phyloP scores from a whole-genome alignment of 2,888 invertebrate genomes.

The Sarcophaga variegata region DNA sequence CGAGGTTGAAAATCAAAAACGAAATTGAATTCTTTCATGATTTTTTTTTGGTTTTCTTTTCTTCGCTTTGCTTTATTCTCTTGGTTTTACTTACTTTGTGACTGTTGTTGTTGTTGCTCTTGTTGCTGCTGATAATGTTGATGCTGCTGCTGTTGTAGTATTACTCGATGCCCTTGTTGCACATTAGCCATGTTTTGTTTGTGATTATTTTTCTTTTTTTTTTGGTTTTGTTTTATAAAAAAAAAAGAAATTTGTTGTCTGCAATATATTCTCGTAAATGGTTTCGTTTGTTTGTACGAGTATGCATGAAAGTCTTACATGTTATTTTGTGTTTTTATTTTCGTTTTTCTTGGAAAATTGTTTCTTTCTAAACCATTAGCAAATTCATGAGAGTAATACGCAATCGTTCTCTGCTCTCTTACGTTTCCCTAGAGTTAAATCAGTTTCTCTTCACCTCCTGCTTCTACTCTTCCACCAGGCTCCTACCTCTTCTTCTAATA shows the following conservation, averaged over 20 bases:
- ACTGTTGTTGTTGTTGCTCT: conserved; percentile 43
- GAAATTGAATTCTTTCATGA: not conserved
- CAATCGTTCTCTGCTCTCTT: too few species aligned
- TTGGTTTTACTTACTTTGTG: conserved; percentile 52
- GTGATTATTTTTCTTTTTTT: not conserved
- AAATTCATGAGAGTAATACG: not conserved
- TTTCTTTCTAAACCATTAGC: conserved; percentile 15
- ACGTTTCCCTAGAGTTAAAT: too few species aligned
- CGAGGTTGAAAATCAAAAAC: not conserved
- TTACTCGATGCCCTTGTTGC: conserved; percentile 54
- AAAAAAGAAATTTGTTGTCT: not conserved
- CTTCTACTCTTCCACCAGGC: too few species aligned
- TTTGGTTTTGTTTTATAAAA: conserved; percentile 22
- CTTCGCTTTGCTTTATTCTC: not conserved
- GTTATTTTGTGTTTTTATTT: conserved; percentile 5
- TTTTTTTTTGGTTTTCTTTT: not conserved
- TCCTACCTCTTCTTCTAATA: too few species aligned
- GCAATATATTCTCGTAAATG: too few species aligned
- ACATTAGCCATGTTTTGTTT: conserved; percentile 67
- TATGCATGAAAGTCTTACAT: conserved; percentile 29
- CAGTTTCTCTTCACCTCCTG: too few species aligned
- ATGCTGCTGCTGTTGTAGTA: conserved; percentile 39
- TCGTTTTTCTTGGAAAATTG: too few species aligned
- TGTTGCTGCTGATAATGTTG: conserved; percentile 49
- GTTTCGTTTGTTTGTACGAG: not conserved